These are phyloP conservation scores for Melanogrammus aeglefinus DNA, from an alignment of 2,797 vertebrate genomes.

Conservation along the genomic window DNA sequence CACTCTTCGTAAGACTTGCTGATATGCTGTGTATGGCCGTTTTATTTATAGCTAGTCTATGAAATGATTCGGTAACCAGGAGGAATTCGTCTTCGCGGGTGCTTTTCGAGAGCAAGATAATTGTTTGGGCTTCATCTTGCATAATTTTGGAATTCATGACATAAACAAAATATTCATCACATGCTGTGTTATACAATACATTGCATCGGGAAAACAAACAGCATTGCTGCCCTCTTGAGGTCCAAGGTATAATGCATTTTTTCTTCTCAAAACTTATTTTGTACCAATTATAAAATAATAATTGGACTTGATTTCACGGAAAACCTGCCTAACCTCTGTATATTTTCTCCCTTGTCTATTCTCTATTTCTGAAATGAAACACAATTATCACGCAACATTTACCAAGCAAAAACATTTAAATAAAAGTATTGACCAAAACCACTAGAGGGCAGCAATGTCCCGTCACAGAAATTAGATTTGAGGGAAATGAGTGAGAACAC, in stretches of 20 bases:
- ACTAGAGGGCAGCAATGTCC: slow-evolving; percentile 59
- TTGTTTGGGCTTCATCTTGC: neutral
- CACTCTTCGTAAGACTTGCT: too few species aligned
- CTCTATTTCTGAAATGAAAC: neutral
- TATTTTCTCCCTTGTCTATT: neutral
- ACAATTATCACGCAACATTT: neutral
- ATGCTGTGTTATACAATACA: neutral
- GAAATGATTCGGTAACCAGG: neutral
- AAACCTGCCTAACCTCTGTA: neutral
- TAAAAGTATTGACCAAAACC: slow-evolving; percentile 10
- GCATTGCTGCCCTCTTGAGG: slow-evolving; percentile 45
- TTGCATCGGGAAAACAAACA: neutral
- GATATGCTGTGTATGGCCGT: neutral
- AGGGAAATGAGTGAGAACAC: neutral
- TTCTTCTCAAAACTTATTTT: neutral
- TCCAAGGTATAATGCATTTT: neutral
- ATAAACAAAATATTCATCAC: neutral
- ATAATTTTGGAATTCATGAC: neutral
- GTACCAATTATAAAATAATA: neutral
- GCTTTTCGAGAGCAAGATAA: neutral
- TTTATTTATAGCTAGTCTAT: neutral
- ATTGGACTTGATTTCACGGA: neutral
- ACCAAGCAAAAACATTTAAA: neutral
- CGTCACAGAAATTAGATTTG: slow-evolving; percentile 8
- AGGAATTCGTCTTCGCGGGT: neutral